Conservation (phyloP, 2,888 invertebrate genomes). For the Merodon equestris region DNA sequence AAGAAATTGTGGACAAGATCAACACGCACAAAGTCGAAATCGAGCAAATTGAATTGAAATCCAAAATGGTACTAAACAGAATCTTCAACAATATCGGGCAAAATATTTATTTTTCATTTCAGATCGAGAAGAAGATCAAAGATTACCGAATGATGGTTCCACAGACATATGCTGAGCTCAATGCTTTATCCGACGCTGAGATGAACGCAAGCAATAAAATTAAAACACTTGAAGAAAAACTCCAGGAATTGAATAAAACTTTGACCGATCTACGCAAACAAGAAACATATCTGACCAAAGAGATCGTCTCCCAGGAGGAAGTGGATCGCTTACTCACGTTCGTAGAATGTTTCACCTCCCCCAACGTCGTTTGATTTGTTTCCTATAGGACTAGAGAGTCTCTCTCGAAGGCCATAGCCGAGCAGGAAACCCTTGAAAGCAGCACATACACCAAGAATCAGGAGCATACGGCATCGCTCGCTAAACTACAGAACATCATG, state of each 20-base stretch:
- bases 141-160: constrained; percentile 39
- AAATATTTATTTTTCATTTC: not conserved
- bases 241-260: constrained; percentile 13
- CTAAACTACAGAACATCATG: constrained; percentile 29
- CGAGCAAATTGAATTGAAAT: constrained; percentile 56
- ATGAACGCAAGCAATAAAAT: constrained; percentile 27
- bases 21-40: constrained; percentile 68
- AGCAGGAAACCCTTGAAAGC: constrained; percentile 33
- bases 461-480: constrained; percentile 29
- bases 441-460: constrained; percentile 40
- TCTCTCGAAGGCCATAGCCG: constrained; percentile 36
- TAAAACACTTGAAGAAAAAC: constrained; percentile 17
- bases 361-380: not conserved
- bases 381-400: constrained; percentile 19
- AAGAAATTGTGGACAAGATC: constrained; percentile 67
- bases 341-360: not conserved
- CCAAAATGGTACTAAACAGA: constrained; percentile 47
- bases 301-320: constrained; percentile 72
- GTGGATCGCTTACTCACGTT: constrained; percentile 70
- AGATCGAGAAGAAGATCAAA: constrained; percentile 46
- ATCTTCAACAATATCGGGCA: too few relatives aligned
- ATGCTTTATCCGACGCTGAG: constrained; percentile 50
- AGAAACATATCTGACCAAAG: constrained; percentile 69
- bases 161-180: constrained; percentile 59
- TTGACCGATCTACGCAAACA: constrained; percentile 40